Evolutionary conservation across 1,140 invertebrate genomes (phyloP).

Genomic region (Drosophila bocki): DNA sequence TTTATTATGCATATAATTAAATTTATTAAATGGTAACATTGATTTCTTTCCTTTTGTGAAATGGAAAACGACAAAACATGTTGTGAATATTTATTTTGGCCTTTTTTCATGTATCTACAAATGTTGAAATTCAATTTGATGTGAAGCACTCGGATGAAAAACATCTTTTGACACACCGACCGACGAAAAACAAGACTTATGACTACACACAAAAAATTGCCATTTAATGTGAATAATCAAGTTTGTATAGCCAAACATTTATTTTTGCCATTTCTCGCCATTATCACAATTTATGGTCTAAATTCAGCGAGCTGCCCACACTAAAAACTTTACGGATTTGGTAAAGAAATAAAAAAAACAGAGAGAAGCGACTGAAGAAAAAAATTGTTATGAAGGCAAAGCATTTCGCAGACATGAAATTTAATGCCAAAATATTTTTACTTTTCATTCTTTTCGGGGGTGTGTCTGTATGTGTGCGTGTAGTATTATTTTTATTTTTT

Average conservation of each 20-base stretch:
- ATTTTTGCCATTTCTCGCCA: slow-evolving; percentile 29
- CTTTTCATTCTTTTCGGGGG: slow-evolving; percentile 38
- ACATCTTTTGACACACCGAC: slow-evolving; percentile 11
- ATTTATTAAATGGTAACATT: slow-evolving; percentile 40
- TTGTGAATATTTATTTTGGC: slow-evolving; percentile 28
- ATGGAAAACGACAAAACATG: slow-evolving; percentile 12
- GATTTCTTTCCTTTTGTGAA: slow-evolving; percentile 10
- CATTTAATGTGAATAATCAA: slow-evolving; percentile 40
- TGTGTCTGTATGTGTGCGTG: slow-evolving; percentile 3
- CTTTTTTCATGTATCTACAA: slow-evolving; percentile 11
- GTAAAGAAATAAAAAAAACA: slow-evolving; percentile 23
- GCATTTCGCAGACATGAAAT: slow-evolving; percentile 29
- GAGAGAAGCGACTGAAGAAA: neutral
- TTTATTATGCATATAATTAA: slow-evolving; percentile 45
- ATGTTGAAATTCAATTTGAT: slow-evolving; percentile 35
- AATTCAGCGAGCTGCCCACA: slow-evolving; percentile 32
- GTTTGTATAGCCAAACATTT: slow-evolving; percentile 37
- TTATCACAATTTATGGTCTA: slow-evolving; percentile 38
- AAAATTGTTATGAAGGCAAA: slow-evolving; percentile 14
- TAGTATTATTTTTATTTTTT: slow-evolving; percentile 8
- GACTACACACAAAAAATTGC: slow-evolving; percentile 11
- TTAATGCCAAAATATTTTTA: slow-evolving; percentile 48
- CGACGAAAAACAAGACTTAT: slow-evolving; percentile 2
- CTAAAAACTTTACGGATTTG: slow-evolving; percentile 33
- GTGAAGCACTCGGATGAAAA: slow-evolving; percentile 11